Evolutionary conservation across 2,888 invertebrate genomes (phyloP).

Genomic region (Notocelia uddmanniana): DNA sequence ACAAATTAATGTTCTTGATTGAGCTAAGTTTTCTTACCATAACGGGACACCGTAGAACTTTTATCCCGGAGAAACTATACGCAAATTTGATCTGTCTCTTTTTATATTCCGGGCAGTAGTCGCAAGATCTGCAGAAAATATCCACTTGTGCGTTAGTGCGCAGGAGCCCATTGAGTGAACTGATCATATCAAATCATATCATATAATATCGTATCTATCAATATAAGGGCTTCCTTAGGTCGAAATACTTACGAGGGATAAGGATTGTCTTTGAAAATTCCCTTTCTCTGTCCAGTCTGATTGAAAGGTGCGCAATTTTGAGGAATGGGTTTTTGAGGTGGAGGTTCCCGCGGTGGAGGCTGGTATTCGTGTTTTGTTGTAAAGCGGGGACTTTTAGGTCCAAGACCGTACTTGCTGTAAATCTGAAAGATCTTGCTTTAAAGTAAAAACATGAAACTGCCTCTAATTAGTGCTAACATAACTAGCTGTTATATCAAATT

Average conservation of each 20-base stretch:
- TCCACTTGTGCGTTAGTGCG: no score
- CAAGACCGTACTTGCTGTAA: slow-evolving; percentile 70
- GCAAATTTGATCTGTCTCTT: slow-evolving; percentile 74
- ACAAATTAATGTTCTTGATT: no score
- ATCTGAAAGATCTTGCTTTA: slow-evolving; percentile 56
- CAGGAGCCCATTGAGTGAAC: no score
- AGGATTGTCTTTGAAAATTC: slow-evolving; percentile 61
- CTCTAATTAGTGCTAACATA: not conserved
- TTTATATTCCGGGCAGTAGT: slow-evolving; percentile 71
- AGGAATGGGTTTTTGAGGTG: slow-evolving; percentile 53
- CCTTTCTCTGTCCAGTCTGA: slow-evolving; percentile 70
- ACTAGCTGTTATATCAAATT: no score
- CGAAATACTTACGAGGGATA: slow-evolving; percentile 71
- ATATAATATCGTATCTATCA: no score
- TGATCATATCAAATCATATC: no score
- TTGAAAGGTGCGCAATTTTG: slow-evolving; percentile 79
- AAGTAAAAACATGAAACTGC: not conserved
- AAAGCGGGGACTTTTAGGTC: slow-evolving; percentile 72
- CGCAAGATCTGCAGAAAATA: slow-evolving; percentile 70
- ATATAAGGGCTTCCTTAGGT: not conserved
- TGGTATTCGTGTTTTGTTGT: slow-evolving; percentile 72
- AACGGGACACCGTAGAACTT: slow-evolving; percentile 72
- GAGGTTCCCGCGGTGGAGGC: slow-evolving; percentile 67
- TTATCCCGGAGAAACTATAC: slow-evolving; percentile 76
- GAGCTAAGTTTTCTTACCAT: slow-evolving; percentile 58